Evolutionary conservation across 2,888 invertebrate genomes (phyloP).

Genomic region (Orchesella flavescens): DNA sequence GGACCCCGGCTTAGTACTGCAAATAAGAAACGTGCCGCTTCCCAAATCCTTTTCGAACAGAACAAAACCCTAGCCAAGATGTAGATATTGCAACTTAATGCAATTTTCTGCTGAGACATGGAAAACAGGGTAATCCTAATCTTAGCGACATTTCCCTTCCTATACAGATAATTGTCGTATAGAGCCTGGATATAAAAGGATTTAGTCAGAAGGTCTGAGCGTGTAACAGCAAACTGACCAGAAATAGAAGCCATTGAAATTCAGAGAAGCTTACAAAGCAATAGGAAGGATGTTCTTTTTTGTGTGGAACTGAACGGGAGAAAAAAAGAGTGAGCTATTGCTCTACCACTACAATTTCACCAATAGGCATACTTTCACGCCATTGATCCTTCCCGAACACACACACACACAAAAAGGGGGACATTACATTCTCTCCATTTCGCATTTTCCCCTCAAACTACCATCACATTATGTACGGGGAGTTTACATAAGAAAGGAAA

Average conservation of each 20-base stretch:
- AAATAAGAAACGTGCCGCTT: not conserved
- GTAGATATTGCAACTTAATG: slow-evolving; percentile 7
- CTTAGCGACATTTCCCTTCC: slow-evolving; percentile 33
- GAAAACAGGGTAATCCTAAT: slow-evolving; percentile 19
- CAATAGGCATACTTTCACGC: not conserved
- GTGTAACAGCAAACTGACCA: slow-evolving; percentile 2
- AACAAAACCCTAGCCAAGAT: not conserved
- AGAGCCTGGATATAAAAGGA: slow-evolving; percentile 13
- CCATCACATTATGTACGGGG: too few species aligned
- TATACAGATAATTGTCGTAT: slow-evolving; percentile 42
- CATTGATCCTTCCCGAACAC: not conserved
- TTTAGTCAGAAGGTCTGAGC: slow-evolving; percentile 6
- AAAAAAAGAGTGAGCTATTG: too few species aligned
- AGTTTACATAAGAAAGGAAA: too few species aligned
- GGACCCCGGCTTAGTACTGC: not conserved
- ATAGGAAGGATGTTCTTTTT: not conserved
- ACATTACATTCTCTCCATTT: too few species aligned
- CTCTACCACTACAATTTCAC: not conserved
- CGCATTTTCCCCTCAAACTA: too few species aligned
- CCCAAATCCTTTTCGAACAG: not conserved
- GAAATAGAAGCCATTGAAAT: slow-evolving; percentile 13
- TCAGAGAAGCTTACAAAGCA: not conserved
- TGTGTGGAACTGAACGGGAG: not conserved
- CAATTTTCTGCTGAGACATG: slow-evolving; percentile 20
- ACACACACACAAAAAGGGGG: too few species aligned